Evolutionary conservation across 2,113 vertebrate genomes (phyloP).

Genomic region (Misgurnus anguillicaudatus): DNA sequence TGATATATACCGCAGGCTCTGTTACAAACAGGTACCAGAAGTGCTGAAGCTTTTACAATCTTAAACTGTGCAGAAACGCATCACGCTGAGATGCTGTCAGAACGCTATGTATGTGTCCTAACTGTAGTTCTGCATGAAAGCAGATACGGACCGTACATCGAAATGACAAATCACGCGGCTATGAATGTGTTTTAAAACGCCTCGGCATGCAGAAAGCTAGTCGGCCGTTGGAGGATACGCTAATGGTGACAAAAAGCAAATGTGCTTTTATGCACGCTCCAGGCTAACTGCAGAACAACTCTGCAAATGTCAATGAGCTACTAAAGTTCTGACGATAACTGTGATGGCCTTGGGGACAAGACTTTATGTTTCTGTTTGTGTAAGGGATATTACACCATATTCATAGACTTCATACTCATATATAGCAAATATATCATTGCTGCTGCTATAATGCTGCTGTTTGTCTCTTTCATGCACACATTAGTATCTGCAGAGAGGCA

Average conservation of each 20-base stretch:
- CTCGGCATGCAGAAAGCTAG: slow-evolving; percentile 30
- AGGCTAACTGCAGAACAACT: not conserved
- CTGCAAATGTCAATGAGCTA: slow-evolving; percentile 10
- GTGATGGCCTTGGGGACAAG: not conserved
- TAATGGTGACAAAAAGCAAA: slow-evolving; percentile 34
- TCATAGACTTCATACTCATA: not conserved
- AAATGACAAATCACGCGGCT: slow-evolving; percentile 9
- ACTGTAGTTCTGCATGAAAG: slow-evolving; percentile 12
- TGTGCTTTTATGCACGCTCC: slow-evolving; percentile 14
- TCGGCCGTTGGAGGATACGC: slow-evolving; percentile 16
- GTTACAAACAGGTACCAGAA: not conserved
- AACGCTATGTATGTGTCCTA: not conserved
- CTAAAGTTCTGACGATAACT: not conserved
- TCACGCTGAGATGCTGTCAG: slow-evolving; percentile 10
- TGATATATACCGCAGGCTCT: slow-evolving; percentile 22
- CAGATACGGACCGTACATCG: slow-evolving; percentile 26
- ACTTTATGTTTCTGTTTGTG: not conserved
- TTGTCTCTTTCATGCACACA: no score
- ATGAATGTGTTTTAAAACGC: slow-evolving; percentile 16
- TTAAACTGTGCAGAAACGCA: slow-evolving; percentile 31
- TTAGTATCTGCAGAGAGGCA: no score
- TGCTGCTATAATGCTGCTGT: not conserved
- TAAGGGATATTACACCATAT: not conserved
- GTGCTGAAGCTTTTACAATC: not conserved
- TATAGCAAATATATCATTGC: not conserved